phyloP scores from a whole-genome alignment of 2,888 invertebrate species.

The Habrosyne pyritoides region DNA sequence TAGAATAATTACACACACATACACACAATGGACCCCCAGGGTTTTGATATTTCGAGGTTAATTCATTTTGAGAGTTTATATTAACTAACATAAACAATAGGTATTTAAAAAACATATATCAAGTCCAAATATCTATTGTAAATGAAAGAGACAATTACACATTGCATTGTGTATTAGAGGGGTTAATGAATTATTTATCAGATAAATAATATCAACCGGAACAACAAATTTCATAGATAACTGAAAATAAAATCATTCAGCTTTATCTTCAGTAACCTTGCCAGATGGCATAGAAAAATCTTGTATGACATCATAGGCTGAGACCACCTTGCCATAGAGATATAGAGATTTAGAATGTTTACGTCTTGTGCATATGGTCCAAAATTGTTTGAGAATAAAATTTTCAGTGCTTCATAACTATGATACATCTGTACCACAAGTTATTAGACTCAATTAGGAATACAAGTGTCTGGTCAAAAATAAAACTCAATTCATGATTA shows the following conservation, averaged over 20 bases:
- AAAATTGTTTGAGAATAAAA: conserved; percentile 30
- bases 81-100: too few relatives aligned
- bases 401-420: conserved; percentile 29
- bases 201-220: neutral
- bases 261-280: conserved; percentile 18
- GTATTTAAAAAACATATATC: too few relatives aligned
- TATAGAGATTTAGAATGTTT: conserved; percentile 11
- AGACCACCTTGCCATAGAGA: conserved; percentile 27
- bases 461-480: conserved; percentile 54
- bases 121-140: neutral
- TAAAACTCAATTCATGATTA: conserved; percentile 53
- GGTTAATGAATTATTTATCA: conserved; percentile 2
- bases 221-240: conserved; percentile 5
- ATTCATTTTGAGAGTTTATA: too few relatives aligned
- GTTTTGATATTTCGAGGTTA: too few relatives aligned
- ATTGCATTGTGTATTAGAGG: neutral
- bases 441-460: conserved; percentile 72
- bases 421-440: conserved; percentile 35
- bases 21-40: too few relatives aligned
- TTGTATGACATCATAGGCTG: conserved; percentile 37
- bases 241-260: conserved; percentile 10
- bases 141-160: neutral
- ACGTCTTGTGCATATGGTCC: conserved; percentile 39
- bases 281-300: conserved; percentile 29
- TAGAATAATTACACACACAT: too few relatives aligned